Percentiles rank a stretch among this genome's conserved stretches.
Conservation (phyloP, 2,113 vertebrate genomes). For the Mobula birostris region DNA sequence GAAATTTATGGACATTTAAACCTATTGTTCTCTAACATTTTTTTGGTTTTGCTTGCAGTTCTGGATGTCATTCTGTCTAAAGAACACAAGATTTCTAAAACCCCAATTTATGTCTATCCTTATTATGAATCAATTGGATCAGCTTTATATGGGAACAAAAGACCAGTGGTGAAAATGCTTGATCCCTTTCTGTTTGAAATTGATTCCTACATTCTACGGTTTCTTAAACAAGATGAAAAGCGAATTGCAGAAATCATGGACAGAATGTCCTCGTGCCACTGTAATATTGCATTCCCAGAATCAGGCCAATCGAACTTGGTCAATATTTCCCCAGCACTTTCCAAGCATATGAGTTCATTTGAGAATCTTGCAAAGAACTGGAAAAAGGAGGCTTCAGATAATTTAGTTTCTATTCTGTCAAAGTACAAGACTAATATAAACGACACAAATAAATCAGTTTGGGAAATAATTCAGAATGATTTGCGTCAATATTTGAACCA, state of each 20-base stretch:
- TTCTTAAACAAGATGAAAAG: slow-evolving; percentile 43
- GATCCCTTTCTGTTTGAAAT: slow-evolving; percentile 54
- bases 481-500: slow-evolving; percentile 42
- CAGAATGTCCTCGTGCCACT: slow-evolving; percentile 55
- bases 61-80: slow-evolving; percentile 53
- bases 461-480: slow-evolving; percentile 54
- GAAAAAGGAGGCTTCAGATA: slow-evolving; percentile 50
- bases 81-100: slow-evolving; percentile 55
- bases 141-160: slow-evolving; percentile 72
- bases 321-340: slow-evolving; percentile 52
- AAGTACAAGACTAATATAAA: slow-evolving; percentile 53
- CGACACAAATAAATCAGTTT: slow-evolving; percentile 48
- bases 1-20: too few relatives aligned
- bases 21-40: too few relatives aligned
- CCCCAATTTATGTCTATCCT: slow-evolving; percentile 63
- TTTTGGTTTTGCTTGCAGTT: slow-evolving; percentile 55
- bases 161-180: slow-evolving; percentile 62
- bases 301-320: slow-evolving; percentile 45
- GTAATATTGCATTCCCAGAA: slow-evolving; percentile 53
- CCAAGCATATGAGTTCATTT: slow-evolving; percentile 51
- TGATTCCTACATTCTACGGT: slow-evolving; percentile 54
- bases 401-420: slow-evolving; percentile 52
- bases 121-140: slow-evolving; percentile 65
- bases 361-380: slow-evolving; percentile 55
- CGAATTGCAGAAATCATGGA: slow-evolving; percentile 49